Conservation (phyloP, 2,113 vertebrate genomes). For the Aspiorhynchus laticeps region DNA sequence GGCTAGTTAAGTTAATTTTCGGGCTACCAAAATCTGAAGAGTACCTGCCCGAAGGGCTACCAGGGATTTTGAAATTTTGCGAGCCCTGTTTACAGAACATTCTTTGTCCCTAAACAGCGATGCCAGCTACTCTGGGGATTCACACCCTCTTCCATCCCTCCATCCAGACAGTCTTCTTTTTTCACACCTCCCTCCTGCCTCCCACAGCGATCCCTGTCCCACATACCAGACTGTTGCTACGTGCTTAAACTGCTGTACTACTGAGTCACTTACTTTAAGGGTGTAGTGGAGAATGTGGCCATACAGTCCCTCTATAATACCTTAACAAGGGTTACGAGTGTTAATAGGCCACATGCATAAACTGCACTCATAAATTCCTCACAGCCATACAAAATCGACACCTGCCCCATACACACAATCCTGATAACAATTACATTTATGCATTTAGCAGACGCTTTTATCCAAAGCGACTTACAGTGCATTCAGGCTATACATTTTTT, state of each 20-base stretch:
- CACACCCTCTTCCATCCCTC: background rate
- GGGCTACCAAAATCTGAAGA: too few relatives aligned
- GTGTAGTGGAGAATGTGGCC: background rate
- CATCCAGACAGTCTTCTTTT: background rate
- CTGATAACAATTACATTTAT: too few relatives aligned
- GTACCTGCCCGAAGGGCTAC: too few relatives aligned
- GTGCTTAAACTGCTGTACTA: constrained; percentile 3
- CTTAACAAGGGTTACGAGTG: background rate
- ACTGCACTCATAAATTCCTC: background rate
- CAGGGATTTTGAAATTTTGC: too few relatives aligned
- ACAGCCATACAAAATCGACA: constrained; percentile 5
- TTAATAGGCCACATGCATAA: background rate
- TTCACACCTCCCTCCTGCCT: constrained; percentile 1
- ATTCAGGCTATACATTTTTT: too few relatives aligned
- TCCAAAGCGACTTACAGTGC: too few relatives aligned
- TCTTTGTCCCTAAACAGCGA: background rate
- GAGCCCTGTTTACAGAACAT: too few relatives aligned
- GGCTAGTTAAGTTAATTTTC: too few relatives aligned
- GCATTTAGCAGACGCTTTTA: too few relatives aligned
- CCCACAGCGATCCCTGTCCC: background rate
- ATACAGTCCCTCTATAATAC: background rate
- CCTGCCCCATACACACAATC: background rate
- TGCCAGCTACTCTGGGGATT: constrained; percentile 4
- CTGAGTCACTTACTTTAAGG: background rate
- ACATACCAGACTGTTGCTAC: constrained; percentile 27